Evolutionary conservation across 1,140 invertebrate genomes (phyloP), one percentile per base, ranked within the genome.

Genomic region (Bombus waltoni): DNA sequence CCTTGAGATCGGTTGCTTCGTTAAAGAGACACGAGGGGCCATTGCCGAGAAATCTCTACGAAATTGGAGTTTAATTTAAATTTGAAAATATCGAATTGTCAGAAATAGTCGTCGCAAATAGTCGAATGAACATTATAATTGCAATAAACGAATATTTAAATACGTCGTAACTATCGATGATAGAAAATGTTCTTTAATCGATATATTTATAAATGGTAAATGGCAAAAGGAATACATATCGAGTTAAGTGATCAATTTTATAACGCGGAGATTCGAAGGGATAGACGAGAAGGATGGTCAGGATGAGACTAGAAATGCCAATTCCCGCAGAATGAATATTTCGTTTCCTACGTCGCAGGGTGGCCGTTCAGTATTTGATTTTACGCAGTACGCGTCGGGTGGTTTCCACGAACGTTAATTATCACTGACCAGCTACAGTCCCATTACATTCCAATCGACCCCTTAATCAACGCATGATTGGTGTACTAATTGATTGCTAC

Each of bases 391-490:
- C 94, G 93, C 93, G 93, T 94, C 90, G 92, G 88, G 87, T 87
- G 92, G 90, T 92, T 94, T 94, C 94, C 93, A 93, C 94, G 91
- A 94, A 93, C 94, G 94, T 95, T 95, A 95, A 95, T 95, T 94
- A 95, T 94, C 94, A 93, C 91, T 95, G 95, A 94, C 95, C 95
- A 95, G 91, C 94, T 94, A 93, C 92, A 93, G 93, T 91, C 93
- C 93, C 94, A 95, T 95, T 95, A 95, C 95, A 94, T 95, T 95
- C 93, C 95, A 95, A 95, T 95, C 94, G 94, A 94, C 92, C 94
- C 94, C 93, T 94, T 94, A 95, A 95, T 95, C 94, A 95, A 95
- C 93, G 94, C 94, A 95, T 94, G 95, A 95, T 95, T 95, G 95
- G 93, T 95, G 91, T 92, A 92, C 93, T 95, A 95, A 95, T 95